Base-by-base conservation (phyloP, 2,888 invertebrate genomes). In the Mantis religiosa region DNA sequence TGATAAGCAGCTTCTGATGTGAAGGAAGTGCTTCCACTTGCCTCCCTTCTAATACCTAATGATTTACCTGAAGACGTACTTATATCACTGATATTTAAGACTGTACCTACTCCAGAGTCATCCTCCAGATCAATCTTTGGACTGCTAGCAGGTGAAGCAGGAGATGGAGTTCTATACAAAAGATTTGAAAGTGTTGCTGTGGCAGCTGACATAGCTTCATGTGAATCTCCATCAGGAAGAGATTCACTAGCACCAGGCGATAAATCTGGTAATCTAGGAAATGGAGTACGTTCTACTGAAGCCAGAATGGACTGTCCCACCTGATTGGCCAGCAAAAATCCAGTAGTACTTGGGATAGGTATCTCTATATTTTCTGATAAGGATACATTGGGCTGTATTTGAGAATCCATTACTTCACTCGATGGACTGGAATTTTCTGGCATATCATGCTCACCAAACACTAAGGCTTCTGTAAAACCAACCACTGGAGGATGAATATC, bases 151-250 rank as follows among this genome's bases (percentile, higher is more conserved):
- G 30, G 28, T 15, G 34, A 27, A 7, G 30, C 88, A 28, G 86
- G 82, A 81, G 85, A 88, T 9, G 81, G 54, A 34, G 83, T 54
- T 82, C 94, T 94, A 87, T 94, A 93, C 54, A 95, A 91, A 47
- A 95, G 93, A 0, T 95, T 95, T 90, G 95, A 95, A 88, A 95
- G 92, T 91, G 95, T 95, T 83, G 95, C 95, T 89, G 95, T 95
- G 0, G 95, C 95, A 88, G 95, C 96, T 6, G 95, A 96, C 91
- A 96, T 95, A 25, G 94, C 94, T 91, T 94, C 94, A 89, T 94
- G 92, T 28, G 94, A 94, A 90, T 95, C 94, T 82, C 93, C 93
- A 87, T 95, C 95, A 2, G 94, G 92, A 47, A 93, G 89, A 7
- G 93, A 93, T 89, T 92, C 93, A 88, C 94, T 93, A 90, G 93